Percentiles rank a stretch among this genome's conserved stretches.
These are phyloP conservation scores for Cottoperca gobio DNA, from an alignment of 2,797 vertebrate species.

Conservation along the genomic window DNA sequence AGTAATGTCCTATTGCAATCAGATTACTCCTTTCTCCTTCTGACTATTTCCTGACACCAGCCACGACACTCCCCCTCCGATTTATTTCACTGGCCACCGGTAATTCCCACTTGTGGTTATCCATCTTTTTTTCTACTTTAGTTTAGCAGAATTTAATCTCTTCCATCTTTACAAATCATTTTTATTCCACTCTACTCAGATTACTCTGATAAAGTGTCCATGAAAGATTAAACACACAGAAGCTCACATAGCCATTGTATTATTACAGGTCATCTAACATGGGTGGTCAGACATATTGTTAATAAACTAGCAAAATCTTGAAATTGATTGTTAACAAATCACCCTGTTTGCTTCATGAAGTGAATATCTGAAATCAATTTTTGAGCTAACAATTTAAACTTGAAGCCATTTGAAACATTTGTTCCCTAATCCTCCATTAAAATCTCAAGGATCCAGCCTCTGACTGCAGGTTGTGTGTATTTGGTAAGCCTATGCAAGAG, in stretches of 20 bases:
- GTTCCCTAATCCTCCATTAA: background rate
- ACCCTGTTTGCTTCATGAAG: background rate
- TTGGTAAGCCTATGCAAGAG: background rate
- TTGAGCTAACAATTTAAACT: background rate
- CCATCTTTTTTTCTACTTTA: constrained; percentile 51
- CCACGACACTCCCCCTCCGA: constrained; percentile 35
- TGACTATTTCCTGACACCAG: constrained; percentile 63
- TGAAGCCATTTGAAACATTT: background rate
- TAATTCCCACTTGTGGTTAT: constrained; percentile 66
- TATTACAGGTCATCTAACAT: constrained; percentile 19
- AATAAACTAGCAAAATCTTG: background rate
- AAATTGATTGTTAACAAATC: background rate
- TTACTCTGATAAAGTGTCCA: constrained; percentile 35
- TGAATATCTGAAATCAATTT: background rate
- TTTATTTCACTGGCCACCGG: constrained; percentile 59
- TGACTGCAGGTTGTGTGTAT: background rate
- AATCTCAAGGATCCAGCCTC: background rate
- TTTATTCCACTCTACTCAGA: constrained; percentile 42
- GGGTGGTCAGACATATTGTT: background rate
- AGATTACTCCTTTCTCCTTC: constrained; percentile 68
- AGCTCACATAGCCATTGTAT: background rate
- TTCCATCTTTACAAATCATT: constrained; percentile 52
- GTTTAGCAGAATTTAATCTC: constrained; percentile 62
- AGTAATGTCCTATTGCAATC: constrained; percentile 75
- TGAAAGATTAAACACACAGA: constrained; percentile 37